Evolutionary conservation across 1,140 invertebrate genomes (phyloP), one percentile per base, ranked within the genome.

Genomic region (Teleopsis dalmanni): DNA sequence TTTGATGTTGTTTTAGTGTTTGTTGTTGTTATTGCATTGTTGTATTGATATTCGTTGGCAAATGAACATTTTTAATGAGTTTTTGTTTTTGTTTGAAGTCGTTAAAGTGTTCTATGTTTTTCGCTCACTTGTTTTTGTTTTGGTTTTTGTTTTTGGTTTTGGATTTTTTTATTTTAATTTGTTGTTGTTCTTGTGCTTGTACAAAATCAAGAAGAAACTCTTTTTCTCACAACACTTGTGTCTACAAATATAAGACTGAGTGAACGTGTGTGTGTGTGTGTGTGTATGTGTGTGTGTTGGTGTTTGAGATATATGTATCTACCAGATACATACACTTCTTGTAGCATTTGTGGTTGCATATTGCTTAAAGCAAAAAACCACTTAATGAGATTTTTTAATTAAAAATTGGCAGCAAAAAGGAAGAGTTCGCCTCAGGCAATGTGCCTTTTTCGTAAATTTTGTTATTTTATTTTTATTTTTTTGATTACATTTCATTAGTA

Each of bases 371-470:
- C 47, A 48, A 48, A 36, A 48, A 48, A 34, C 47, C 37, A 48
- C 37, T 48, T 48, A 48, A 48, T 48, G 47, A 48, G 47, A 41
- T 48, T 48, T 48, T 48, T 48, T 48, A 48, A 48, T 48, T 48
- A 48, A 48, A 40, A 46, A 46, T 26, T 34, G 29, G 29, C 44
- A 29, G 33, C 21, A 36, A 46, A 31, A 43, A 27, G 27, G 7
- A 29, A 8, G 13, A 13, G 13, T 29, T 13, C 7, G 27, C 27
- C 27, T 7, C 27, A 29, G 27, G 7, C 7, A 7, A 29, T 29
- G 13, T 7, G 27, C 27, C 27, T 29, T n/a, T n/a, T n/a, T n/a
- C n/a, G n/a, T n/a, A n/a, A n/a, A n/a, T n/a, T n/a, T n/a, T n/a
- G n/a, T n/a, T 29, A 29, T 29, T 29, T 29, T 29, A 29, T 29